Conservation (phyloP, 1,140 invertebrate genomes). For the Rhyzopertha dominica region DNA sequence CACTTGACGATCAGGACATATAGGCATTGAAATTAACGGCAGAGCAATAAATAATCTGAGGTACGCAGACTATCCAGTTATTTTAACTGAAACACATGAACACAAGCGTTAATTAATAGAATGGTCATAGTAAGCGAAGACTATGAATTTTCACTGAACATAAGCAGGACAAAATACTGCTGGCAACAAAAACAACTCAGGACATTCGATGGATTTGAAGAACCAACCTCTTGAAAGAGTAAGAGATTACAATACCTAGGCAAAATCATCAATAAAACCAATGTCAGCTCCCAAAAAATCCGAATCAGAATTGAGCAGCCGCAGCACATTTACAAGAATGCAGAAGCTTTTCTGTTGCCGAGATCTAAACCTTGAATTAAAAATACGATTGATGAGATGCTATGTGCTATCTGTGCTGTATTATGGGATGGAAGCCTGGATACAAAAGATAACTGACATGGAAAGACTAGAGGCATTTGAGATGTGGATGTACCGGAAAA, state of each 20-base stretch:
- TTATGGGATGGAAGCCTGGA: slow-evolving; percentile 16
- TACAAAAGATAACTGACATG: slow-evolving; percentile 12
- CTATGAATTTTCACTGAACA: neutral
- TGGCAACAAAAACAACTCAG: neutral
- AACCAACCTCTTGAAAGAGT: neutral
- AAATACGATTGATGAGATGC: slow-evolving; percentile 14
- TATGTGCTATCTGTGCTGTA: slow-evolving; percentile 15
- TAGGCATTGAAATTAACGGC: no score
- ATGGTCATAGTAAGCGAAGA: neutral
- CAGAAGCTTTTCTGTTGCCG: slow-evolving; percentile 1
- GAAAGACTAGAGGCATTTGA: slow-evolving; percentile 18
- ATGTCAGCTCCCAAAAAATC: neutral
- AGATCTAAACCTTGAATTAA: slow-evolving; percentile 5
- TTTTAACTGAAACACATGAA: no score
- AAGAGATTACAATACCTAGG: neutral
- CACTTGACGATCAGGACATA: no score
- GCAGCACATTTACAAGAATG: slow-evolving; percentile 1
- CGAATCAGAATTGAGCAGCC: no score
- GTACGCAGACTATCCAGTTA: no score
- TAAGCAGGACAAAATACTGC: neutral
- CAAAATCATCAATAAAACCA: neutral
- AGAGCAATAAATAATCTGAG: no score
- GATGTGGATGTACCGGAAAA: no score
- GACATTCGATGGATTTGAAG: neutral
- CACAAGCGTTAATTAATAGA: neutral